Evolutionary conservation across 2,113 vertebrate species (phyloP), one percentile per base, ranked within the genome.

Genomic region (Talpa occidentalis): DNA sequence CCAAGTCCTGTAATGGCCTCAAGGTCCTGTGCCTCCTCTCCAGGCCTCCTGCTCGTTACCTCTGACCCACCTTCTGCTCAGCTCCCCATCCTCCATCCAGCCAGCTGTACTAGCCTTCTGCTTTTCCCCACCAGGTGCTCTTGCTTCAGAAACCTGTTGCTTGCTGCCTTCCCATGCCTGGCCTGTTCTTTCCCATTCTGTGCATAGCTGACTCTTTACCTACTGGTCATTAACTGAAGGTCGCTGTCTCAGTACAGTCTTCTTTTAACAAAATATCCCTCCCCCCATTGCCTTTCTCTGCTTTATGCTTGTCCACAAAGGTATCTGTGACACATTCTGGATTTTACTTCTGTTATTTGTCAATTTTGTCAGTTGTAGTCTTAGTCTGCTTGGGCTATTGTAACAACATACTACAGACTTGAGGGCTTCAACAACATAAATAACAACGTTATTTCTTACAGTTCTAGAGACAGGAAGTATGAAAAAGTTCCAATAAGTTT

Each of bases 171-270:
- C 44, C 30, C 10, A 17, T 15, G 2, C 37, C 10, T 28, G 66
- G n/a, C 44, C 73, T 59, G 17, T 60, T 47, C 17, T 64, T n/a
- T 19, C 24, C 82, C 30, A 14, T 77, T 42, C 9, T 86, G 82
- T 35, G 86, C 52, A 77, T 15, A 42, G 73, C 52, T 81, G 42
- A 59, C 73, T 81, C 14, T 89, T 94, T 42, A 28, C 59, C 28
- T 87, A 35, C 37, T 40, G 87, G 73, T 95, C 67, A 88, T 91
- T 88, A 66, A 67, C 35, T 62, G 85, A 90, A 91, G 72, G 60
- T 92, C 74, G 90, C 42, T 7, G 40, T 90, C 77, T 94, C 77
- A 37, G 54, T 52, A 44, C 62, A 86, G 79, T 40, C 37, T 93
- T 94, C 56, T 42, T 78, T 91, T 90, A 74, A 60, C 74, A 83